Conservation (phyloP, 1,140 invertebrate species). For the Leucophenga varia region DNA sequence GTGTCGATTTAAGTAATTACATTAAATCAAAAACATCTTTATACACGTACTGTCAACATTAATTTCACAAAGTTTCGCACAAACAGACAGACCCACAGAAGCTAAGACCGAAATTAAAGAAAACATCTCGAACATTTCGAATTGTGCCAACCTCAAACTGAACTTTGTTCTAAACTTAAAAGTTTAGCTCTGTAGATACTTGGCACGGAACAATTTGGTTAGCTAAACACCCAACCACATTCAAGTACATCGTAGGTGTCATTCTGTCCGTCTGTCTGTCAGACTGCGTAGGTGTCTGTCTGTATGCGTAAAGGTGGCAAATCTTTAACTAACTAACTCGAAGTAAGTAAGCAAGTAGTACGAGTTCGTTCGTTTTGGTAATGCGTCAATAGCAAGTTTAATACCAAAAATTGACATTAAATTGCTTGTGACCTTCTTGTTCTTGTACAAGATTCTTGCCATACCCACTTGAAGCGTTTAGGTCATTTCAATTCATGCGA, state of each 20-base stretch:
- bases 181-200: too few relatives aligned
- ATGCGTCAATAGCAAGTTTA: conserved; percentile 38
- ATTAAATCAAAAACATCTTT: conserved; percentile 41
- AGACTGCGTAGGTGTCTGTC: conserved; percentile 14
- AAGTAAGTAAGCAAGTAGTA: neutral
- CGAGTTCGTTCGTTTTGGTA: too few relatives aligned
- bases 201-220: too few relatives aligned
- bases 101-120: neutral
- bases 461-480: too few relatives aligned
- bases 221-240: too few relatives aligned
- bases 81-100: conserved; percentile 4
- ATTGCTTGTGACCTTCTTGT: conserved; percentile 48
- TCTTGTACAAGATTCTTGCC: too few relatives aligned
- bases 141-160: too few relatives aligned
- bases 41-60: conserved; percentile 41
- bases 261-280: conserved; percentile 13
- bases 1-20: conserved; percentile 35
- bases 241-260: neutral
- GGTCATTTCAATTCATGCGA: too few relatives aligned
- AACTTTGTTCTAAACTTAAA: too few relatives aligned
- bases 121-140: too few relatives aligned
- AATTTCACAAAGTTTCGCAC: conserved; percentile 25
- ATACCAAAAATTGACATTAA: conserved; percentile 54
- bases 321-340: conserved; percentile 21
- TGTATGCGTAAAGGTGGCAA: conserved; percentile 16